These are phyloP conservation scores for Lampris incognitus DNA, from an alignment of 2,113 vertebrate species.

Conservation along the genomic window DNA sequence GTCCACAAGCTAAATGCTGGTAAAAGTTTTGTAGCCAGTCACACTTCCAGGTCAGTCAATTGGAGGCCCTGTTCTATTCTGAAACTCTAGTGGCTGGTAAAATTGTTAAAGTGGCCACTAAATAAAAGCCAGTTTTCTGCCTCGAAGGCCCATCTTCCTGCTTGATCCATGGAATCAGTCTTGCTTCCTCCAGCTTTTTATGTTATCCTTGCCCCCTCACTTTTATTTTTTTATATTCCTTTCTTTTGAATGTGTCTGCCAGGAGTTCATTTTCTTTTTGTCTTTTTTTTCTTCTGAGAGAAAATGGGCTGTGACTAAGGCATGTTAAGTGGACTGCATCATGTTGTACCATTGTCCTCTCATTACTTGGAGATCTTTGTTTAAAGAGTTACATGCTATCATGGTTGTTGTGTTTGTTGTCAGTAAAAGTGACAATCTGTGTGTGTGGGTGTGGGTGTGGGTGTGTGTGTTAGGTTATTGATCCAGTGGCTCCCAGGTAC, in stretches of 20 bases:
- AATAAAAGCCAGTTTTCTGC: slow-evolving; percentile 27
- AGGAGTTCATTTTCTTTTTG: not conserved
- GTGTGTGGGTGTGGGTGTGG: not conserved
- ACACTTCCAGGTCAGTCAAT: not conserved
- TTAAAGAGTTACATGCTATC: not conserved
- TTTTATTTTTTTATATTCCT: slow-evolving; percentile 1
- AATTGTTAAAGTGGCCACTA: slow-evolving; percentile 26
- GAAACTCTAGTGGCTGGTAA: slow-evolving; percentile 41
- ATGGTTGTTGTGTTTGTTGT: not conserved
- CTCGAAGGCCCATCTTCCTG: slow-evolving; percentile 12
- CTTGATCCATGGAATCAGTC: not conserved
- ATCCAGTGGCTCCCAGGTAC: slow-evolving; percentile 93
- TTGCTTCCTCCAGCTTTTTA: not conserved
- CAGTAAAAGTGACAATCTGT: not conserved
- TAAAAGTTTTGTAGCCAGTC: not conserved
- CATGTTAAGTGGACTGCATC: not conserved
- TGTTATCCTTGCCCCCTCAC: not conserved
- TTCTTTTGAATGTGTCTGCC: too few relatives aligned
- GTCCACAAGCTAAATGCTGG: too few relatives aligned
- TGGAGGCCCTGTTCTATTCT: not conserved
- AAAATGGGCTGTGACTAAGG: not conserved
- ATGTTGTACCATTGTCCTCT: slow-evolving; percentile 39
- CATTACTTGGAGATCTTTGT: slow-evolving; percentile 34
- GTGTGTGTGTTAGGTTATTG: slow-evolving; percentile 87
- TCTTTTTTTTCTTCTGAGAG: not conserved